A percentile compares a stretch with the other conserved stretches of the same genome.
Evolutionary conservation across 1,140 invertebrate species (phyloP).

Genomic region (Bacillus rossius): DNA sequence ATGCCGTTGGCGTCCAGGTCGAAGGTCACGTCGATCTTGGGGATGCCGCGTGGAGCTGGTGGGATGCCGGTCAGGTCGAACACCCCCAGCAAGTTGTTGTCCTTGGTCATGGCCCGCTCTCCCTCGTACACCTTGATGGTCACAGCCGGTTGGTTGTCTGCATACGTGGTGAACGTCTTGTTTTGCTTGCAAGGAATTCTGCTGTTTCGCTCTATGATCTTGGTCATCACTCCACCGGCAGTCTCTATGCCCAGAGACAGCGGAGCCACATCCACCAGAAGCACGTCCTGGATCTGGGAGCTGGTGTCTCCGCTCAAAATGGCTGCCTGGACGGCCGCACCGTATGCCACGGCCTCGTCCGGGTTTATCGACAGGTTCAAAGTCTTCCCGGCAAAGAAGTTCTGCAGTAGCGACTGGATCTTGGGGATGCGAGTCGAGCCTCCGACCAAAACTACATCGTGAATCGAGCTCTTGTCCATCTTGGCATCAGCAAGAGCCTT

Average conservation of each 20-base stretch:
- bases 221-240: slow-evolving; percentile 63
- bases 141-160: slow-evolving; percentile 65
- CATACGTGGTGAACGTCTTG: slow-evolving; percentile 59
- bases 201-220: slow-evolving; percentile 56
- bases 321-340: slow-evolving; percentile 58
- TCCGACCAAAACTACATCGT: slow-evolving; percentile 61
- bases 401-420: slow-evolving; percentile 50
- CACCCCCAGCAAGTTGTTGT: slow-evolving; percentile 54
- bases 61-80: slow-evolving; percentile 47
- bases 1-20: slow-evolving; percentile 33
- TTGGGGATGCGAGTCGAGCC: slow-evolving; percentile 62
- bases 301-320: slow-evolving; percentile 53
- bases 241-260: slow-evolving; percentile 59
- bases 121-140: slow-evolving; percentile 58
- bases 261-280: slow-evolving; percentile 40
- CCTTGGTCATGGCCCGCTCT: slow-evolving; percentile 47
- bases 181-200: slow-evolving; percentile 60
- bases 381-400: slow-evolving; percentile 64
- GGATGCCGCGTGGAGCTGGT: slow-evolving; percentile 43
- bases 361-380: slow-evolving; percentile 64
- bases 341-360: slow-evolving; percentile 60
- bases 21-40: slow-evolving; percentile 46
- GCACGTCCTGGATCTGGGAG: slow-evolving; percentile 44
- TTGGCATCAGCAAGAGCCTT: slow-evolving; percentile 60
- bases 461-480: slow-evolving; percentile 50